These are phyloP conservation scores for Sturnus vulgaris DNA, from an alignment of 2,113 vertebrate species.

Conservation along the genomic window DNA sequence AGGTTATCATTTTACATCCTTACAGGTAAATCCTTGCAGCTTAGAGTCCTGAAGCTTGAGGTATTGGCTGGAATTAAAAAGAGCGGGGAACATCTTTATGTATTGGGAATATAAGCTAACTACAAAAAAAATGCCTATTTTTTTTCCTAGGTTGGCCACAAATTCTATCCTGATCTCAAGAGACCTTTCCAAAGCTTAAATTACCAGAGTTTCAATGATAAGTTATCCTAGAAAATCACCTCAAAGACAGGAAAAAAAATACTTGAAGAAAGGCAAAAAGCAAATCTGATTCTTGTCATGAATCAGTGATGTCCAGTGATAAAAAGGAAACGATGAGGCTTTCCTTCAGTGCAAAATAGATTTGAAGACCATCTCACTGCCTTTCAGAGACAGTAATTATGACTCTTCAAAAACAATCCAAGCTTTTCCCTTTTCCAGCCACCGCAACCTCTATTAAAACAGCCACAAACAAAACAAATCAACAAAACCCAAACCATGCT, in stretches of 20 bases:
- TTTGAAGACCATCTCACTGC: background rate
- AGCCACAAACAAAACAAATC: background rate
- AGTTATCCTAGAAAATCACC: background rate
- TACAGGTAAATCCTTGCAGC: background rate
- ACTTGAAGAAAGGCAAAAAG: background rate
- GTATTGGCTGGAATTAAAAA: background rate
- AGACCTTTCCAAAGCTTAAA: background rate
- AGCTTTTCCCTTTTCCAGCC: background rate
- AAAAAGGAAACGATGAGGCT: background rate
- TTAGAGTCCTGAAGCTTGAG: background rate
- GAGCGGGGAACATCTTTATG: background rate
- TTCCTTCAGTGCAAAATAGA: background rate
- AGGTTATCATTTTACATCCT: background rate
- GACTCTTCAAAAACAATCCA: background rate
- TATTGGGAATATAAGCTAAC: background rate
- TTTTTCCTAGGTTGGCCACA: background rate
- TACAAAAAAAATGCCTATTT: background rate
- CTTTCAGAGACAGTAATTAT: background rate
- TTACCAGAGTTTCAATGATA: background rate
- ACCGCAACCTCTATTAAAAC: background rate
- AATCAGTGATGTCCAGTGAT: background rate
- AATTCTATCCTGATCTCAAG: background rate
- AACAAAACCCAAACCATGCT: background rate
- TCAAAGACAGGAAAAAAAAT: background rate
- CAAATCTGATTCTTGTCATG: background rate